These are phyloP conservation scores for Onychomys arenicola DNA, from an alignment of 2,797 vertebrate genomes.

Conservation along the genomic window DNA sequence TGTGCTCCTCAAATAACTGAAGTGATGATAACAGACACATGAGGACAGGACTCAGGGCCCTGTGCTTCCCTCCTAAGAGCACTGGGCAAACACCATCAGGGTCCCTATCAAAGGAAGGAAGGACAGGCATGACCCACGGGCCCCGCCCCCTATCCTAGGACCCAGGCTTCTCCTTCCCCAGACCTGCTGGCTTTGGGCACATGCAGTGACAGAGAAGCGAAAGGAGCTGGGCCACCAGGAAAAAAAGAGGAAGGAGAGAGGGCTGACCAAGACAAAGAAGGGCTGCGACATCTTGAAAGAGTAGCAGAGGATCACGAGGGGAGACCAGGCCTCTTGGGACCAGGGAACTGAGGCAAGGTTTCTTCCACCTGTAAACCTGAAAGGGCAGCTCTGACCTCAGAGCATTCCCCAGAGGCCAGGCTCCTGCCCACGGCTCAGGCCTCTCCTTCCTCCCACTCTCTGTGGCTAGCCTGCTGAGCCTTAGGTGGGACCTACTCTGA, in stretches of 20 bases:
- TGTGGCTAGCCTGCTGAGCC: not conserved
- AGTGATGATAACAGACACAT: not conserved
- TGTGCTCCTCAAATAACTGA: not conserved
- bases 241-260: not conserved
- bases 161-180: not conserved
- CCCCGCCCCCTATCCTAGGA: not conserved
- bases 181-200: not conserved
- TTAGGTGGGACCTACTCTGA: not conserved
- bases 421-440: not conserved
- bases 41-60: fast-evolving
- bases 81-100: not conserved
- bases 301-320: not conserved
- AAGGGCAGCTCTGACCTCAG: not conserved
- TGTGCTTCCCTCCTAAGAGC: not conserved
- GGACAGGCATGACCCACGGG: not conserved
- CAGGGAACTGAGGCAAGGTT: not conserved
- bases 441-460: not conserved
- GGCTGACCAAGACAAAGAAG: not conserved
- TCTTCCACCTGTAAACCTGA: not conserved
- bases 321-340: not conserved
- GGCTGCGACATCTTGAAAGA: not conserved
- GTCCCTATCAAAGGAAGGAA: not conserved
- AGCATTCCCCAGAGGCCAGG: not conserved
- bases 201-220: not conserved
- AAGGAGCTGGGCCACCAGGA: not conserved